Conservation (phyloP, 2,797 vertebrate species). For the Coilia nasus region DNA sequence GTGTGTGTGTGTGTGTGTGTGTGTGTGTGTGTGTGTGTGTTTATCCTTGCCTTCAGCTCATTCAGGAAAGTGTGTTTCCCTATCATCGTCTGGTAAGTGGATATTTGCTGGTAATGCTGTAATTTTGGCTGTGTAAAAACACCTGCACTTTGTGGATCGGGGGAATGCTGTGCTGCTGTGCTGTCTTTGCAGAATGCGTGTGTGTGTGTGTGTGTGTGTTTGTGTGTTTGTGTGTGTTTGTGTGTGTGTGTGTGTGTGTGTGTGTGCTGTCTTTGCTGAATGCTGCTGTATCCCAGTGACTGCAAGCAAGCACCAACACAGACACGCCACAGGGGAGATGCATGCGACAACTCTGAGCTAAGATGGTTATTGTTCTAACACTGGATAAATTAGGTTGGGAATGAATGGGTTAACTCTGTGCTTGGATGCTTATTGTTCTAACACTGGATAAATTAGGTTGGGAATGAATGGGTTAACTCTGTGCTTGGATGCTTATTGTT, state of each 20-base stretch:
- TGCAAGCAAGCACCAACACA: no score
- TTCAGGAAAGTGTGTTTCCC: conserved; percentile 36
- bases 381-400: neutral
- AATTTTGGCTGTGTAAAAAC: conserved; percentile 60
- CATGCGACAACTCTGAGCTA: neutral
- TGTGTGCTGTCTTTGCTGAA: conserved; percentile 13
- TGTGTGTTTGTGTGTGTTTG: no score
- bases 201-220: no score
- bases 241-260: no score
- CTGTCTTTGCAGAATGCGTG: neutral
- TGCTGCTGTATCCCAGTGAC: neutral
- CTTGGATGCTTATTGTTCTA: neutral
- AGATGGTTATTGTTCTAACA: neutral
- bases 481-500: neutral
- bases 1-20: neutral
- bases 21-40: neutral
- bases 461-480: neutral
- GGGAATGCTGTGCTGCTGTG: neutral
- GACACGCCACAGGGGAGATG: neutral
- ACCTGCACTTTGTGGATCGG: conserved; percentile 55
- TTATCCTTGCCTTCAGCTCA: conserved; percentile 28
- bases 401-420: conserved; percentile 10
- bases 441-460: neutral
- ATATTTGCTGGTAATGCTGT: conserved; percentile 58
- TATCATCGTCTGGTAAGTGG: conserved; percentile 43